Percentiles rank a stretch among this genome's conserved stretches.
phyloP scores from a whole-genome alignment of 2,797 vertebrate species.

The Melanotaenia parkinsoni region DNA sequence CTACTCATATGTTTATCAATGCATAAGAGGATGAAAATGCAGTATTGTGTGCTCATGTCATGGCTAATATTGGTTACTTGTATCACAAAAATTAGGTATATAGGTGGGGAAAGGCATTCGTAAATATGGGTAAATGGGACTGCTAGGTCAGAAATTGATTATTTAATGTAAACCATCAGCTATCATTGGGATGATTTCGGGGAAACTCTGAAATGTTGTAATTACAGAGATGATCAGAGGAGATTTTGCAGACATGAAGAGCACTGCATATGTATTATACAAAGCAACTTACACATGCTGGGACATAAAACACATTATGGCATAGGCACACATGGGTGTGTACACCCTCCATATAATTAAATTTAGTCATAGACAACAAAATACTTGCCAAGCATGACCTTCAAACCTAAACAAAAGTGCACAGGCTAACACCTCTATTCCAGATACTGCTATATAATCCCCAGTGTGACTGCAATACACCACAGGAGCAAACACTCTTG shows the following conservation, averaged over 20 bases:
- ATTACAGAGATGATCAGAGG: conserved; percentile 24
- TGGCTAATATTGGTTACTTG: conserved; percentile 15
- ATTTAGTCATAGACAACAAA: conserved; percentile 13
- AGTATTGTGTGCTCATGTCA: conserved; percentile 22
- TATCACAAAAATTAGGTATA: conserved; percentile 20
- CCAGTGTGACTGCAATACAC: conserved; percentile 41
- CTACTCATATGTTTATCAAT: conserved; percentile 12
- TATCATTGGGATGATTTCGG: conserved; percentile 45
- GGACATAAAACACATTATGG: conserved; percentile 10
- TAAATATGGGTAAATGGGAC: conserved; percentile 48
- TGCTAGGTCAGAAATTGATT: conserved; percentile 43
- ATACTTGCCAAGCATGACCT: conserved; percentile 21
- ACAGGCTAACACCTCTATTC: conserved; percentile 45
- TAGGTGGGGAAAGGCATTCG: conserved; percentile 30
- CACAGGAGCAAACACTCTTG: conserved; percentile 39
- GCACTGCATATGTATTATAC: conserved; percentile 20
- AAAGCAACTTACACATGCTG: conserved; percentile 15
- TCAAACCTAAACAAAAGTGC: conserved; percentile 43
- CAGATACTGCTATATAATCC: conserved; percentile 53
- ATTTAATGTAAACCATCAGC: conserved; percentile 71
- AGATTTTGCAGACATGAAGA: conserved; percentile 11
- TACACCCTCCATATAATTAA: conserved; percentile 4
- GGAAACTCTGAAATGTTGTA: conserved; percentile 34
- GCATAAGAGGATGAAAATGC: conserved; percentile 8
- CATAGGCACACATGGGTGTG: not conserved